Conservation (phyloP, 1,140 invertebrate genomes). For the Achatina immaculata region DNA sequence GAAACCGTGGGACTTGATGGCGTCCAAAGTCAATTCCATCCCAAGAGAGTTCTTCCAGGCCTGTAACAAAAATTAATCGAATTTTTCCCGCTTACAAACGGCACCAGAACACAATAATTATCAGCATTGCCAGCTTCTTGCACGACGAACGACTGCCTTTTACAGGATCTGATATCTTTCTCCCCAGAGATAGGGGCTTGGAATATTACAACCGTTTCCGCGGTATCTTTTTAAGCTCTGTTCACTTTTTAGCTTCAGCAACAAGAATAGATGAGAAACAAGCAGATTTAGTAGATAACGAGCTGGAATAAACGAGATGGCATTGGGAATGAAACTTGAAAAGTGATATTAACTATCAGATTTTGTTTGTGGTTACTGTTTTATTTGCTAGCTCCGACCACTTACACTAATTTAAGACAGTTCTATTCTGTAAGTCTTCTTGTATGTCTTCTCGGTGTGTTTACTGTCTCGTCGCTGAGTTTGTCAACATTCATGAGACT, state of each 20-base stretch:
- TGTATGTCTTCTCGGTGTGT: no score
- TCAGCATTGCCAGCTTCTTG: constrained; percentile 6
- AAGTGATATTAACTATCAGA: no score
- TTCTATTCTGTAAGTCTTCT: no score
- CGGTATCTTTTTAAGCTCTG: no score
- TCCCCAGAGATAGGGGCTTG: neutral
- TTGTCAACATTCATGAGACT: no score
- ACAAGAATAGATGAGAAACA: no score
- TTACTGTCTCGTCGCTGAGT: no score
- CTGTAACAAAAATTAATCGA: constrained; percentile 18
- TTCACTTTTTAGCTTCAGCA: no score
- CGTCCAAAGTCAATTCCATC: neutral
- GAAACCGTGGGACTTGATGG: neutral
- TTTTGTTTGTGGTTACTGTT: no score
- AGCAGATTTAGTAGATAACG: neutral
- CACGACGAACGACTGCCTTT: neutral
- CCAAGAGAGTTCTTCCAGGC: neutral
- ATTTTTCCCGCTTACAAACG: constrained; percentile 16
- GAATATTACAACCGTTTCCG: neutral
- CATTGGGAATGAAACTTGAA: neutral
- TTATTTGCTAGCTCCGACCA: no score
- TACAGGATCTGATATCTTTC: constrained; percentile 11
- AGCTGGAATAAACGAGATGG: neutral
- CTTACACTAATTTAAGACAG: no score
- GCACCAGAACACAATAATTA: constrained; percentile 4